Base-by-base conservation (phyloP, 2,113 vertebrate genomes). In the Rhea americana region DNA sequence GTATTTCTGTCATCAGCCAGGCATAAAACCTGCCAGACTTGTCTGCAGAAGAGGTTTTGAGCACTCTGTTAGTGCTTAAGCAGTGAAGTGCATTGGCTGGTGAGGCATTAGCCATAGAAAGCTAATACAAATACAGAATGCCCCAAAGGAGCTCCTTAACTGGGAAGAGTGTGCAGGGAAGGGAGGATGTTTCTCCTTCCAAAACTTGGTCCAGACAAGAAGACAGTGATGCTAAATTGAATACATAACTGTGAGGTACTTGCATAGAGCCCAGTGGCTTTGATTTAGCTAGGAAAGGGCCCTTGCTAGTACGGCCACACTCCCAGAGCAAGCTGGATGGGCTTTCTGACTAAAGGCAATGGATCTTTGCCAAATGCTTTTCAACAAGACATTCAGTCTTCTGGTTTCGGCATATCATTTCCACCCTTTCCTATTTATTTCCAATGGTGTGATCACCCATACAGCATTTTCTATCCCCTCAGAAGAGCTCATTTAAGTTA, bases 31-130 rank as follows among this genome's bases (percentile, higher is more conserved):
- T 7, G 10, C 56, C 74, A 61, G 32, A 12, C 22, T 59, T 55
- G 32, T 39, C 53, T 65, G 58, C 79, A 51, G 72, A 25, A 35
- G 28, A 21, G 0, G 11, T 13, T 39, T n/a, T 24, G 55, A 12
- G 37, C 4, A 2, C 50, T 55, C 26, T 5, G 2, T 16, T 41
- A 53, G 41, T 67, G 20, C 7, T 50, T 30, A 16, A 10, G 4
- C 13, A 9, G 28, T n/a, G 21, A 26, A 22, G 0, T 0, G 4
- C 0, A 3, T 1, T 0, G 18, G 25, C 47, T 89, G 65, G 56
- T 14, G 22, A 5, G 13, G 67, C 55, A 55, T 70, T 51, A 75
- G 56, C 14, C 14, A 28, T 45, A 63, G 67, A 37, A 1, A 5
- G 18, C 61, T 89, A 48, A 48, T 56, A 28, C 24, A 47, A 48